Evolutionary conservation across 2,888 invertebrate genomes (phyloP).

Genomic region (Flabesymbios commensalis): DNA sequence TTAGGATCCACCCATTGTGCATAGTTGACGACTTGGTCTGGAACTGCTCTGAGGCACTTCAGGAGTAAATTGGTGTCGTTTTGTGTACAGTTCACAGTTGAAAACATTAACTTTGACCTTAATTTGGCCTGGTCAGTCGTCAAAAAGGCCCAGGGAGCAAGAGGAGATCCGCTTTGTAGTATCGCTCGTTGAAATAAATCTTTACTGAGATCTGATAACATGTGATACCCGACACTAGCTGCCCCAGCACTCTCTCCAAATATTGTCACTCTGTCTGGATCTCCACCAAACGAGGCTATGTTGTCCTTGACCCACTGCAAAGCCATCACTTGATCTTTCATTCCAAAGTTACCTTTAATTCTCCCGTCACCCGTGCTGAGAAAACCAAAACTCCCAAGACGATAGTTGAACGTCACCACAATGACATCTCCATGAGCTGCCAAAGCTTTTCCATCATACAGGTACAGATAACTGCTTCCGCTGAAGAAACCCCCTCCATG

Average conservation of each 20-base stretch:
- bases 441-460: slow-evolving; percentile 87
- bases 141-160: slow-evolving; percentile 88
- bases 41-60: slow-evolving; percentile 30
- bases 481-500: slow-evolving; percentile 71
- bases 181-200: slow-evolving; percentile 78
- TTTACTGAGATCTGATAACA: slow-evolving; percentile 83
- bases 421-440: slow-evolving; percentile 87
- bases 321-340: slow-evolving; percentile 91
- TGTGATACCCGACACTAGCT: slow-evolving; percentile 76
- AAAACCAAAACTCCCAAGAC: slow-evolving; percentile 82
- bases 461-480: slow-evolving; percentile 85
- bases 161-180: slow-evolving; percentile 87
- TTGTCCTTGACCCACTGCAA: slow-evolving; percentile 63
- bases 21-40: slow-evolving; percentile 19
- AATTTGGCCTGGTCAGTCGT: slow-evolving; percentile 56
- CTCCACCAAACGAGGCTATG: slow-evolving; percentile 65
- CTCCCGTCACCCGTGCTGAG: slow-evolving; percentile 39
- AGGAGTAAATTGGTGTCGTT: slow-evolving; percentile 30
- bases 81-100: slow-evolving; percentile 23
- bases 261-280: slow-evolving; percentile 86
- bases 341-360: slow-evolving; percentile 73
- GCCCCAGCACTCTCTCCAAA: slow-evolving; percentile 83
- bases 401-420: slow-evolving; percentile 90
- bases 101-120: slow-evolving; percentile 26
- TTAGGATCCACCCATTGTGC: slow-evolving; percentile 41